These are phyloP conservation scores for Strix aluco DNA, from an alignment of 2,113 vertebrate species.

Conservation along the genomic window DNA sequence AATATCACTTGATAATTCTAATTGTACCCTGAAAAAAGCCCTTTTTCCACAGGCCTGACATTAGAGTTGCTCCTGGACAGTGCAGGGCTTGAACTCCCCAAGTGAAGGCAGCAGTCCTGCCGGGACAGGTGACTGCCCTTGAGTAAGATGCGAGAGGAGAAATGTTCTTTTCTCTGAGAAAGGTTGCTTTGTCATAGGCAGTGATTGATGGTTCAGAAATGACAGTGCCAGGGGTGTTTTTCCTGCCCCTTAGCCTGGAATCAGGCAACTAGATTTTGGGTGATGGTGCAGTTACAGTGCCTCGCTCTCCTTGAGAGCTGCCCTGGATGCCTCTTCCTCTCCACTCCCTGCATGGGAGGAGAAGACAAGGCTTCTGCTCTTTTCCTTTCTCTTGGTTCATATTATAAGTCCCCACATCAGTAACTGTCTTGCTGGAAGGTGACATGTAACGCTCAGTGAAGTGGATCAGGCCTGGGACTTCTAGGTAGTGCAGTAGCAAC, in stretches of 20 bases:
- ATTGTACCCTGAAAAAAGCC: neutral
- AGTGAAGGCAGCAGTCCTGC: neutral
- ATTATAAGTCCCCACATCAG: neutral
- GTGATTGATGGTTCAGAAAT: neutral
- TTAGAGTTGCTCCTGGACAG: neutral
- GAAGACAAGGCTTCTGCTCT: neutral
- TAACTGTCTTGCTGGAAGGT: neutral
- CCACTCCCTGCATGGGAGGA: neutral
- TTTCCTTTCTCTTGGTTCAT: neutral
- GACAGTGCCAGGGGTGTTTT: neutral
- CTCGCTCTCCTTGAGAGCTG: neutral
- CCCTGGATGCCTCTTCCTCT: neutral
- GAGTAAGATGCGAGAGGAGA: neutral
- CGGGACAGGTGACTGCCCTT: rapidly evolving
- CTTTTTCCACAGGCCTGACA: neutral
- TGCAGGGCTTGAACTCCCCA: neutral
- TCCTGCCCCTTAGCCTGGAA: neutral
- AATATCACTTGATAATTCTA: neutral
- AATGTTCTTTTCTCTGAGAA: neutral
- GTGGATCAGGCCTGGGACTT: neutral
- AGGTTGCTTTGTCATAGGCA: neutral
- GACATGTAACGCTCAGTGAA: neutral
- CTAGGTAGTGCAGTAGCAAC: neutral
- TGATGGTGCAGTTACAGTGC: neutral
- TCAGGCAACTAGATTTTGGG: neutral